phyloP scores from a whole-genome alignment of 2,888 invertebrate species.

The Lagria hirta region DNA sequence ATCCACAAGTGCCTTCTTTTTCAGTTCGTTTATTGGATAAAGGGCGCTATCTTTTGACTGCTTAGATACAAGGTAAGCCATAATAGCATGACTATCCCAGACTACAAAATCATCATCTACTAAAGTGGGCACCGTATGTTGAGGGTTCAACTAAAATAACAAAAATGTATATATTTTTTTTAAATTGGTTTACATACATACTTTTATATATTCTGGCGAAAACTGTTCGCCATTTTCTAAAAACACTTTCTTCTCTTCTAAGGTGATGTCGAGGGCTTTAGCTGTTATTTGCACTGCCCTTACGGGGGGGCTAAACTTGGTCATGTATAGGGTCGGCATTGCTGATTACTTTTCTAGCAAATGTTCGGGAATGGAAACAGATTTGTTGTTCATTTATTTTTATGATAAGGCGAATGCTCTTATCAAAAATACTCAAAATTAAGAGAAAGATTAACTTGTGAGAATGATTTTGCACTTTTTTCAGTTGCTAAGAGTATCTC shows the following conservation, averaged over 20 bases:
- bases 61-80: constrained; percentile 62
- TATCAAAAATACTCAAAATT: too few species aligned
- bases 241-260: constrained; percentile 52
- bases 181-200: too few species aligned
- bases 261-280: constrained; percentile 52
- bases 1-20: constrained; percentile 36
- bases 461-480: too few species aligned
- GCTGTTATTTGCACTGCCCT: constrained; percentile 56
- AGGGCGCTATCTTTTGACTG: constrained; percentile 59
- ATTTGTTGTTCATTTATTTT: too few species aligned
- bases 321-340: constrained; percentile 51
- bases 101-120: constrained; percentile 58
- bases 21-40: constrained; percentile 49
- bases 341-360: too few species aligned
- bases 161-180: background rate
- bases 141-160: constrained; percentile 55
- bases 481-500: too few species aligned
- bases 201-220: constrained; percentile 52
- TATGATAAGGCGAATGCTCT: too few species aligned
- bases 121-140: constrained; percentile 59
- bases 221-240: constrained; percentile 51
- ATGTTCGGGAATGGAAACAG: too few species aligned
- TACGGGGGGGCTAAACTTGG: constrained; percentile 55
- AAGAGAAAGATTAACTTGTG: too few species aligned
- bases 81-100: constrained; percentile 69